Percentiles rank a stretch among this genome's conserved stretches.
Conservation (phyloP, 1,140 invertebrate species). For the Anoplophora glabripennis region DNA sequence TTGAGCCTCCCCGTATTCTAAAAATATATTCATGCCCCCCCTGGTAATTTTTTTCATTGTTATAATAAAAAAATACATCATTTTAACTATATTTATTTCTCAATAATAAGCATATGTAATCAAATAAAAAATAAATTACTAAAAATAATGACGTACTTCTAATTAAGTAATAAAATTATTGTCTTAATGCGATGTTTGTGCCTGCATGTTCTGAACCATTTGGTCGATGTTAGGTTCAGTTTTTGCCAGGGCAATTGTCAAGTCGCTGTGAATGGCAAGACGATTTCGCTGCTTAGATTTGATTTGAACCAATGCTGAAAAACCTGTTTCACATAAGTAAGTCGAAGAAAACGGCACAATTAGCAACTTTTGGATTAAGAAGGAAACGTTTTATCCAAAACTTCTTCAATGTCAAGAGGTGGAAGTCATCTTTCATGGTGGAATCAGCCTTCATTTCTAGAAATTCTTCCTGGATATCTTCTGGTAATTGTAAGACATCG, state of each 20-base stretch:
- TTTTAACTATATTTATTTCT: too few species aligned
- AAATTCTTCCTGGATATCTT: conserved; percentile 10
- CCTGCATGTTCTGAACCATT: background rate
- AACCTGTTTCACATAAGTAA: conserved; percentile 29
- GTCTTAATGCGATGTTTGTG: too few species aligned
- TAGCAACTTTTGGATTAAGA: conserved; percentile 5
- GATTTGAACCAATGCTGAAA: conserved; percentile 25
- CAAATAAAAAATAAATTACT: too few species aligned
- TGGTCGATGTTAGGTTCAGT: background rate
- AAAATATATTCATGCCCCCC: too few species aligned
- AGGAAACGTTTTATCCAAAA: conserved; percentile 18
- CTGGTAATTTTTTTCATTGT: too few species aligned
- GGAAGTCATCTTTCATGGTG: conserved; percentile 14
- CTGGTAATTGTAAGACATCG: conserved; percentile 3
- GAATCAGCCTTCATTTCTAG: conserved; percentile 15
- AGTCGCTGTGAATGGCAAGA: background rate
- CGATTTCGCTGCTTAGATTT: conserved; percentile 33
- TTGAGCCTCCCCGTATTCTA: too few species aligned
- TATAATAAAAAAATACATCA: too few species aligned
- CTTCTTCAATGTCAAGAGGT: conserved; percentile 13
- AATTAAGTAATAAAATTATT: too few species aligned
- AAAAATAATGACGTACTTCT: too few species aligned
- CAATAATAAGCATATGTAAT: too few species aligned
- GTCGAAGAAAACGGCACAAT: conserved; percentile 21
- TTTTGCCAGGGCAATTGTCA: background rate